A percentile compares a stretch with the other conserved stretches of the same genome.
These are phyloP conservation scores for Protodeltote pygarga DNA, from an alignment of 2,888 invertebrate species.

Conservation along the genomic window DNA sequence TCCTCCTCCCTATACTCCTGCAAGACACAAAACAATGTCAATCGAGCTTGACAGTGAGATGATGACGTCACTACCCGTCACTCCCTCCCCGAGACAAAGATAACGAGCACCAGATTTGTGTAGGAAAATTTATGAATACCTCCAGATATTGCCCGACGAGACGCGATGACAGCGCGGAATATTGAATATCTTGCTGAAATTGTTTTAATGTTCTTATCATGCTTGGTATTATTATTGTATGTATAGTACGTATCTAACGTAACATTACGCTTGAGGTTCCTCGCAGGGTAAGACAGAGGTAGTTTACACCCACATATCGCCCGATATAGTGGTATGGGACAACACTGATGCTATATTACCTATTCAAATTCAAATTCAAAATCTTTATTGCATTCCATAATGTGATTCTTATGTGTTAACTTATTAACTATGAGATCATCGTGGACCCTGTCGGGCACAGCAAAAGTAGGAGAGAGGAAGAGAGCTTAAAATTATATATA, in stretches of 20 bases:
- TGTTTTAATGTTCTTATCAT: slow-evolving; percentile 32
- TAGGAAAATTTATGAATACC: slow-evolving; percentile 64
- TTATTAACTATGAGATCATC: too few species aligned
- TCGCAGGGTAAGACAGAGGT: neutral
- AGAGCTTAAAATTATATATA: too few species aligned
- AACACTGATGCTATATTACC: too few species aligned
- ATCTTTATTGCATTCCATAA: too few species aligned
- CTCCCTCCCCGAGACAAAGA: slow-evolving; percentile 60
- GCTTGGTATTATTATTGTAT: neutral
- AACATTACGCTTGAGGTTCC: neutral
- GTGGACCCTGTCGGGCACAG: too few species aligned
- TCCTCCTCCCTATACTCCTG: slow-evolving; percentile 4
- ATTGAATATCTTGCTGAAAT: slow-evolving; percentile 42
- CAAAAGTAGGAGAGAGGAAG: too few species aligned
- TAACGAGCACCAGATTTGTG: slow-evolving; percentile 72
- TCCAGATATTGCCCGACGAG: slow-evolving; percentile 49
- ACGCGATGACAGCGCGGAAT: slow-evolving; percentile 52
- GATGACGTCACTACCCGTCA: slow-evolving; percentile 77
- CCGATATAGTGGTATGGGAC: too few species aligned
- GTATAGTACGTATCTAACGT: neutral
- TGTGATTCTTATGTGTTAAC: too few species aligned
- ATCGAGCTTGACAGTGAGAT: slow-evolving; percentile 63
- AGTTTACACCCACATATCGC: too few species aligned
- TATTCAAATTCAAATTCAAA: too few species aligned
- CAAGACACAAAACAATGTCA: slow-evolving; percentile 63